Evolutionary conservation across 2,888 invertebrate species (phyloP).

Genomic region (Eumacrocentrus americanus): DNA sequence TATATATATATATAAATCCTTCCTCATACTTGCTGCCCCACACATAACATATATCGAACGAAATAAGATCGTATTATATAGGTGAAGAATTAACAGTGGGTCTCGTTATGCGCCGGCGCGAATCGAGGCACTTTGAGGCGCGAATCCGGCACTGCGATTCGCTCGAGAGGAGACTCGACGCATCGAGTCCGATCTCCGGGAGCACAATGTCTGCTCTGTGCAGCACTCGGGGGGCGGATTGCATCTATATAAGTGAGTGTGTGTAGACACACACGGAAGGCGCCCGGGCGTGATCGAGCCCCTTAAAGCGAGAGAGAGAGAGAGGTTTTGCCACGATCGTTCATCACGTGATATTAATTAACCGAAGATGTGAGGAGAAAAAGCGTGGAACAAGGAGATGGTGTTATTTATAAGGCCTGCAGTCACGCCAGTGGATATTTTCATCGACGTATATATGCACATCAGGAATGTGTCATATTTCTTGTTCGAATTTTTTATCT

Average conservation of each 20-base stretch:
- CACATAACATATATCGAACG: background rate
- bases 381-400: constrained; percentile 55
- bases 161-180: constrained; percentile 4
- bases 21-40: background rate
- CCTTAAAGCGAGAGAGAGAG: constrained; percentile 28
- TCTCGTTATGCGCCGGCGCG: constrained; percentile 32
- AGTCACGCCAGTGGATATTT: constrained; percentile 22
- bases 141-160: constrained; percentile 24
- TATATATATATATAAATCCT: constrained; percentile 17
- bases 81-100: constrained; percentile 24
- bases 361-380: constrained; percentile 38
- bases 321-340: constrained; percentile 53
- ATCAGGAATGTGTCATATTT: constrained; percentile 28
- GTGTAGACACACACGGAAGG: constrained; percentile 23
- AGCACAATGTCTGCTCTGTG: constrained; percentile 51
- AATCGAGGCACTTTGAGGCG: constrained; percentile 34
- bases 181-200: constrained; percentile 13
- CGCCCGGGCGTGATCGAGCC: constrained; percentile 34
- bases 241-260: constrained; percentile 7
- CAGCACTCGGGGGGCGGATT: constrained; percentile 15
- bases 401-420: constrained; percentile 58
- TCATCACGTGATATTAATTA: constrained; percentile 61
- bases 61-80: constrained; percentile 4
- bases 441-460: constrained; percentile 16
- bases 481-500: constrained; percentile 3